Evolutionary conservation across 2,113 vertebrate species (phyloP).

Genomic region (Galemys pyrenaicus): DNA sequence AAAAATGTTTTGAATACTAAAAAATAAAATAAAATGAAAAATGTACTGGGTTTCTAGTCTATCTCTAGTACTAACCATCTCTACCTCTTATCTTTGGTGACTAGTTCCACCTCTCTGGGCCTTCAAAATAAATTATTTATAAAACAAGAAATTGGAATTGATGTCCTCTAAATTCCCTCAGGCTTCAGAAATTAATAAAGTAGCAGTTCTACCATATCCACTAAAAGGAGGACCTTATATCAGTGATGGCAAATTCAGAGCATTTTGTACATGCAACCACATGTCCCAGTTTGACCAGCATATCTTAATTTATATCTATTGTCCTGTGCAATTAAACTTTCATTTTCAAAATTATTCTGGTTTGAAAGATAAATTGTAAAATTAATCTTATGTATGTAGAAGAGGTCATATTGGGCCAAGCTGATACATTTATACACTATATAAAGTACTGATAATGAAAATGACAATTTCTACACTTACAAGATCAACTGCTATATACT

Average conservation of each 20-base stretch:
- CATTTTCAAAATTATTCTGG: not conserved
- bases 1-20: not conserved
- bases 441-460: not conserved
- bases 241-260: not conserved
- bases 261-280: not conserved
- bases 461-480: not conserved
- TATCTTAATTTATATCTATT: not conserved
- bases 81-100: not conserved
- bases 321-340: not conserved
- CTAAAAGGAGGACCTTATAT: not conserved
- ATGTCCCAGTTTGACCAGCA: not conserved
- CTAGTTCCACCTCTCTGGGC: not conserved
- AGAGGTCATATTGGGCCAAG: not conserved
- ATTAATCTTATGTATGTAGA: not conserved
- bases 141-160: not conserved
- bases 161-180: not conserved
- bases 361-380: slow-evolving; percentile 5
- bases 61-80: not conserved
- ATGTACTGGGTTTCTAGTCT: not conserved
- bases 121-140: slow-evolving; percentile 35
- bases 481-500: not conserved
- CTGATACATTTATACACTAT: not conserved
- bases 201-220: not conserved
- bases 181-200: not conserved
- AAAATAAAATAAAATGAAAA: not conserved